Evolutionary conservation across 2,888 invertebrate genomes (phyloP), one percentile per base, ranked within the genome.

Genomic region (Drosophila anomelani): DNA sequence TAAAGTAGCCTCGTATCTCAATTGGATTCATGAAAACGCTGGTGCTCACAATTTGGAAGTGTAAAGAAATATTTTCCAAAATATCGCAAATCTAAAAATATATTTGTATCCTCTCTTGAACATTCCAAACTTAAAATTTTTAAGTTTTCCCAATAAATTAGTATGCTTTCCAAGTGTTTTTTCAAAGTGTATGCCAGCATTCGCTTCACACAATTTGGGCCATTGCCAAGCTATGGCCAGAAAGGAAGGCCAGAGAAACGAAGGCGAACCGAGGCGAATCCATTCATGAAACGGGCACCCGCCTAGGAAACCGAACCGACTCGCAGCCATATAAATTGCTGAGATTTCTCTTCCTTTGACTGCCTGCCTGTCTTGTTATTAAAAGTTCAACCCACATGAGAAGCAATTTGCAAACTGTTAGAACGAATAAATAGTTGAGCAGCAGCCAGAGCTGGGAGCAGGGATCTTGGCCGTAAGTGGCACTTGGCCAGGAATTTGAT

Each of bases 331-430:
- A 88, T 80, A 88, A 84, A 84, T 88, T 73, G 84, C 81, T 56
- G 36, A 80, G 77, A 79, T 86, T 76, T 77, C 71, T 71, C 75
- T 46, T 76, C 67, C 74, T 72, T 75, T 75, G 78, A 76, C 71
- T 83, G 77, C 47, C 71, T 72, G 60, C 70, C 71, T 81, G 81
- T 64, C 85, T 75, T 78, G 82, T 87, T 85, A 86, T 88, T 85
- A 87, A 80, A 85, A 81, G 89, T 79, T 77, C 76, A 83, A 75
- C 72, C 75, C 81, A 79, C 81, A 69, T 76, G 84, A 76, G 69
- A 85, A 68, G 82, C 89, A 87, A 87, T 88, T 89, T 87, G 81
- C 62, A 76, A 83, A 54, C 77, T 76, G 77, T 78, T 80, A 68
- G 53, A 76, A 73, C 56, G 64, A 72, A 77, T 74, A 69, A 74